Evolutionary conservation across 2,888 invertebrate genomes (phyloP).

Genomic region (Helleia helle): DNA sequence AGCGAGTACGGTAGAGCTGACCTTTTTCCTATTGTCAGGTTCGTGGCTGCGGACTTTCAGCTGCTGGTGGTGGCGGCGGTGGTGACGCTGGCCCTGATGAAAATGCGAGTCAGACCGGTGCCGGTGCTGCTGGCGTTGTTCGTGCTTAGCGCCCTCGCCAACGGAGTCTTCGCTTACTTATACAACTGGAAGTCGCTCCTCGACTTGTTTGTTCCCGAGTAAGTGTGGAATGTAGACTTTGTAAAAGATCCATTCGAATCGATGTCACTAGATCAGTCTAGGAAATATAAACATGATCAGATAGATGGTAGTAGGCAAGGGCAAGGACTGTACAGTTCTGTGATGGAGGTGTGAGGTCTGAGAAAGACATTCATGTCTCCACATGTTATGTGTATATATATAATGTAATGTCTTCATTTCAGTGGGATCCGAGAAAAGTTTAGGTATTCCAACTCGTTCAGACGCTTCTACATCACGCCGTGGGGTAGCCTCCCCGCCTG

Average conservation of each 20-base stretch:
- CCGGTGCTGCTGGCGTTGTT: conserved; percentile 25
- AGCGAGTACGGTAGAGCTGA: too few relatives aligned
- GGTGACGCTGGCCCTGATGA: conserved; percentile 29
- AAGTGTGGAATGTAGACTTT: conserved; percentile 21
- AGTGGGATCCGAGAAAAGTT: conserved; percentile 31
- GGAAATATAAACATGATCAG: too few relatives aligned
- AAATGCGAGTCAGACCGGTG: conserved; percentile 23
- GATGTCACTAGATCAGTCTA: not conserved
- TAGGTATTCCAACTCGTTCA: conserved; percentile 33
- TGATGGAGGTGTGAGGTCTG: too few relatives aligned
- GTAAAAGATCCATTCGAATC: not conserved
- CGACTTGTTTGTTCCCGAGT: conserved; percentile 38
- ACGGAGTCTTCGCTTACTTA: conserved; percentile 30
- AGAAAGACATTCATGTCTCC: too few relatives aligned
- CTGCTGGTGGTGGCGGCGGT: conserved; percentile 31
- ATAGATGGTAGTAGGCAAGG: too few relatives aligned
- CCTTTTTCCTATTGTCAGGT: conserved; percentile 39
- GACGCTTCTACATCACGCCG: conserved; percentile 39
- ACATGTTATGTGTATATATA: too few relatives aligned
- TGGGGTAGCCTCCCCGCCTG: conserved; percentile 47
- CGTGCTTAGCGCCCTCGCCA: conserved; percentile 22
- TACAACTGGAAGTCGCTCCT: conserved; percentile 36
- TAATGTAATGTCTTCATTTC: too few relatives aligned
- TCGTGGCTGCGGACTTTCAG: conserved; percentile 47
- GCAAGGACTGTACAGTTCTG: too few relatives aligned